Evolutionary conservation across 2,797 vertebrate species (phyloP), one percentile per base, ranked within the genome.

Genomic region (Periophthalmus magnuspinnatus): DNA sequence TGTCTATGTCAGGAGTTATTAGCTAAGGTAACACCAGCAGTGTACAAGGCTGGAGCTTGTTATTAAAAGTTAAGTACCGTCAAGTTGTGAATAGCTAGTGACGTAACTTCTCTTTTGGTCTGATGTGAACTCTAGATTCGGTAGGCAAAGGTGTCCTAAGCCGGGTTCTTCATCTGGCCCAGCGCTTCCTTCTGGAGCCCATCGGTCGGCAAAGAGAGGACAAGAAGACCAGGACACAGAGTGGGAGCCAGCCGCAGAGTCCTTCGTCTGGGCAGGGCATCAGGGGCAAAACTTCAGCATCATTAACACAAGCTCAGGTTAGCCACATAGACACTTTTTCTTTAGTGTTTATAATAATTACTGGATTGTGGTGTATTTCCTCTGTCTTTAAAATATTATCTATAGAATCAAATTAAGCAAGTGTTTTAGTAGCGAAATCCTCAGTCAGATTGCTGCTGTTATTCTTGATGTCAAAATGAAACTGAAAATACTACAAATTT

Each of bases 251-350:
- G 10, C 0, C 3, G 41, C 13, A 14, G 5, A 82, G 80, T 76
- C 76, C 88, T 48, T 76, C 65, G 6, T 17, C 69, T 0, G 67
- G 69, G 38, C 38, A n/a, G 5, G 66, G 65, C 7, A 72, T 81
- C 60, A 83, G 68, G 77, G 72, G 72, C 58, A 76, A 68, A 45
- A 69, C 68, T 0, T 83, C 85, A 0, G 38, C 83, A 59, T 80
- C 89, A 48, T 65, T 88, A 28, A 81, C 81, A 28, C 81, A 81
- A 68, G 62, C 76, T 62, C 91, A 90, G 91, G 91, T 93, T n/a
- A 19, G 45, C 5, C 19, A 6, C 21, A 6, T 8, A 19, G 33
- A 6, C 56, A 16, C 13, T 56, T 54, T 9, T 33, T 32, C 5
- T 32, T 14, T 16, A 33, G 11, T 9, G 7, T 36, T 62, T 1